These are phyloP conservation scores for Lasioglossum albipes DNA, from an alignment of 1,140 invertebrate genomes.

Conservation along the genomic window DNA sequence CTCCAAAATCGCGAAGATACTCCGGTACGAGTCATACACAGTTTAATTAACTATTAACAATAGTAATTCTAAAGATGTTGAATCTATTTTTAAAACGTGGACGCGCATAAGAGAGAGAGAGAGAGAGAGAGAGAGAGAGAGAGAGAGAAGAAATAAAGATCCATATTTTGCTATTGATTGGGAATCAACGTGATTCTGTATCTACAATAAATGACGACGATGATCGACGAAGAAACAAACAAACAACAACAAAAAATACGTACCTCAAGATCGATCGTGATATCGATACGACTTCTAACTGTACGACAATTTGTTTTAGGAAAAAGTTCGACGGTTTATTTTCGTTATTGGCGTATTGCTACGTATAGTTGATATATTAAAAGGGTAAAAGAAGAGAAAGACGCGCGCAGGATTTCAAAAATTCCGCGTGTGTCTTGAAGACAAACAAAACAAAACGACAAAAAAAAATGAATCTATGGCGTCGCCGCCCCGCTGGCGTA, in stretches of 20 bases:
- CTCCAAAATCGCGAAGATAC: slow-evolving; percentile 53
- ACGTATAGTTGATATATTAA: slow-evolving; percentile 64
- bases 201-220: slow-evolving; percentile 70
- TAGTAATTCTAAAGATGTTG: slow-evolving; percentile 76
- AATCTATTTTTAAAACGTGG: slow-evolving; percentile 77
- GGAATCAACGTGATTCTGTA: slow-evolving; percentile 69
- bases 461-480: neutral
- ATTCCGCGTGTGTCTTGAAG: slow-evolving; percentile 2
- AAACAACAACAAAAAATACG: slow-evolving; percentile 63
- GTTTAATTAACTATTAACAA: slow-evolving; percentile 71
- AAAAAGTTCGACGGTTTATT: slow-evolving; percentile 74
- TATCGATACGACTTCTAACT: slow-evolving; percentile 77
- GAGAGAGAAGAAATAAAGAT: slow-evolving; percentile 60
- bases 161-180: slow-evolving; percentile 78
- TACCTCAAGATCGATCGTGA: slow-evolving; percentile 78
- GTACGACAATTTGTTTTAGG: slow-evolving; percentile 76
- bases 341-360: slow-evolving; percentile 70
- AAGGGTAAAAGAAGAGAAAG: slow-evolving; percentile 12
- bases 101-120: slow-evolving; percentile 65
- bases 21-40: slow-evolving; percentile 64
- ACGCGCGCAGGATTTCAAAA: slow-evolving; percentile 29
- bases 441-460: too few species aligned
- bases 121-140: too few species aligned
- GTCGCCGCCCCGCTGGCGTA: slow-evolving; percentile 12
- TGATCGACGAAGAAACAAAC: slow-evolving; percentile 61